phyloP scores from a whole-genome alignment of 92 coral and sea anemone species.

The Umimayanthus chanpuru region DNA sequence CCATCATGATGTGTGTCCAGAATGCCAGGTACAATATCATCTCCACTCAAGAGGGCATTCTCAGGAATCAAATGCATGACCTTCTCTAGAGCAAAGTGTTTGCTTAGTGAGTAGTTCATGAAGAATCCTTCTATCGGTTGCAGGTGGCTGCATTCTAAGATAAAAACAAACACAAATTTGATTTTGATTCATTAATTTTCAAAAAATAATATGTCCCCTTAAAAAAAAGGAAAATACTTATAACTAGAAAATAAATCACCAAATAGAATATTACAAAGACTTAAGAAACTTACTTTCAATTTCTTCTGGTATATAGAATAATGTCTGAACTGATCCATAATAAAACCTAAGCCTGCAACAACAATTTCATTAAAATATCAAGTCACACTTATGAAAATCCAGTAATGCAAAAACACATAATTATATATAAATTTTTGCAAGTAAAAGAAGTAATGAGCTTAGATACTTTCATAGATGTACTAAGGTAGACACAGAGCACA shows the following conservation, averaged over 20 bases:
- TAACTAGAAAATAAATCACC: too few species aligned
- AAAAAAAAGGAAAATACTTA: too few species aligned
- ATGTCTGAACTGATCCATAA: slow-evolving; percentile 41
- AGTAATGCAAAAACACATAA: too few species aligned
- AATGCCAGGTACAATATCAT: slow-evolving; percentile 96
- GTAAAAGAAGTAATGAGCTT: too few species aligned
- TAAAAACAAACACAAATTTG: background rate
- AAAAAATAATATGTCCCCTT: too few species aligned
- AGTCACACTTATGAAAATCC: too few species aligned
- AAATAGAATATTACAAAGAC: too few species aligned
- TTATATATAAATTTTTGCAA: too few species aligned
- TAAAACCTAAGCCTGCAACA: slow-evolving; percentile 42
- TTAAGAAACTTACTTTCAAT: slow-evolving; percentile 1
- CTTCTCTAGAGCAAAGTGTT: slow-evolving; percentile 78
- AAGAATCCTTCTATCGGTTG: slow-evolving; percentile 70
- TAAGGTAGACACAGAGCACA: too few species aligned
- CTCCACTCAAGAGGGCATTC: slow-evolving; percentile 90
- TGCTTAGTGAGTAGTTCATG: slow-evolving; percentile 78
- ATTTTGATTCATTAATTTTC: background rate
- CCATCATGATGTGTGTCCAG: slow-evolving; percentile 83
- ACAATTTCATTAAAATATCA: background rate
- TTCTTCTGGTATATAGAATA: slow-evolving; percentile 38
- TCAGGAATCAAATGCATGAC: slow-evolving; percentile 95
- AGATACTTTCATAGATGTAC: too few species aligned
- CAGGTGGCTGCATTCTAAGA: slow-evolving; percentile 52